phyloP scores from a whole-genome alignment of 2,797 vertebrate genomes.

The Liasis olivaceus region DNA sequence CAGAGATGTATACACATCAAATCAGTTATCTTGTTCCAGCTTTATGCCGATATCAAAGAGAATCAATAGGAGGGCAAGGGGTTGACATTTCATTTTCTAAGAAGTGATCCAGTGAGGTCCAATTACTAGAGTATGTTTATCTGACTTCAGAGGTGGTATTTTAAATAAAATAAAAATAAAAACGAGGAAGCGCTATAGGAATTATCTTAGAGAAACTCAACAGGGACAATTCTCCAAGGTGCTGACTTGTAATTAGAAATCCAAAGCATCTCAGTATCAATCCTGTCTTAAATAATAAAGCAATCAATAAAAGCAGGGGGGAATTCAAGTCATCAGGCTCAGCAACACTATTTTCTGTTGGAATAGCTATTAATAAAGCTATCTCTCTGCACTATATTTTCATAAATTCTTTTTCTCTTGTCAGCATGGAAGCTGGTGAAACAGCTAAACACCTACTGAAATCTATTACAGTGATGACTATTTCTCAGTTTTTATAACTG shows the following conservation, averaged over 20 bases:
- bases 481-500: conserved; percentile 55
- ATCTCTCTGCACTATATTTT: conserved; percentile 63
- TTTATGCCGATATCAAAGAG: conserved; percentile 78
- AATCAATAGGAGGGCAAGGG: conserved; percentile 81
- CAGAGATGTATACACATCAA: conserved; percentile 32
- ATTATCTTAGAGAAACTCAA: conserved; percentile 68
- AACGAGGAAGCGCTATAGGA: conserved; percentile 59
- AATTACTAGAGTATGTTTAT: conserved; percentile 77
- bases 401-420: conserved; percentile 49
- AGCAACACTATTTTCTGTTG: conserved; percentile 65
- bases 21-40: conserved; percentile 75
- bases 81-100: conserved; percentile 84
- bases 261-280: conserved; percentile 73
- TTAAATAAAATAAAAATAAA: conserved; percentile 40
- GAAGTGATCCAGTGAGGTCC: conserved; percentile 81
- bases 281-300: conserved; percentile 76
- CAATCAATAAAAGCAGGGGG: conserved; percentile 73
- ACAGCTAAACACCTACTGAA: conserved; percentile 51
- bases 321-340: conserved; percentile 74
- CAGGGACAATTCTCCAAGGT: conserved; percentile 74
- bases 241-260: conserved; percentile 77
- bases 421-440: conserved; percentile 48
- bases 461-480: conserved; percentile 30
- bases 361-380: conserved; percentile 74
- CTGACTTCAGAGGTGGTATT: conserved; percentile 73